Percentiles rank a stretch among this genome's conserved stretches.
phyloP scores from a whole-genome alignment of 1,140 invertebrate genomes.

The Lordiphosa stackelbergi region DNA sequence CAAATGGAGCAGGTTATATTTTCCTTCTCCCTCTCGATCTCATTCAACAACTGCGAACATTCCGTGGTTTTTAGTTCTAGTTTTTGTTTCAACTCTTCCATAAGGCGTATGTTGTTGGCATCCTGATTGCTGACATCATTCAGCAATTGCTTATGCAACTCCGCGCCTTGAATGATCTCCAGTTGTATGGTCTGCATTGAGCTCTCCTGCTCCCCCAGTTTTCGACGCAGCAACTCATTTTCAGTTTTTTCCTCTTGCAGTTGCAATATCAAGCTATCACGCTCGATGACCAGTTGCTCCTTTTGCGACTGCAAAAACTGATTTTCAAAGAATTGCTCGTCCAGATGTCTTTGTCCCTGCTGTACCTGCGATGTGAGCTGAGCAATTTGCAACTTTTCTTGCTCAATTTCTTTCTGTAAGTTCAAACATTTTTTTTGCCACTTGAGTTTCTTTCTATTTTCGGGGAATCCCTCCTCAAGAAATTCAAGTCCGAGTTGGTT shows the following conservation, averaged over 20 bases:
- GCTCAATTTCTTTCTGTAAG: neutral
- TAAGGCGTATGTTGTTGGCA: neutral
- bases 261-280: slow-evolving; percentile 5
- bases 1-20: slow-evolving; percentile 8
- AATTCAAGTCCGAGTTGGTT: neutral
- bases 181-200: neutral
- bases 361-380: neutral
- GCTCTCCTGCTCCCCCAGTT: neutral
- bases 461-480: neutral
- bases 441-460: neutral
- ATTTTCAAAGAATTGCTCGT: neutral
- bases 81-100: neutral
- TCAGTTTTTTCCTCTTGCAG: neutral
- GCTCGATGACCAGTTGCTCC: neutral
- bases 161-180: neutral
- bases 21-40: neutral
- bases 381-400: neutral
- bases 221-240: neutral
- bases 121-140: neutral
- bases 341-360: neutral
- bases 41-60: neutral
- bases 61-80: neutral
- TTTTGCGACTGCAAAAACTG: neutral
- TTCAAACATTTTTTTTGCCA: neutral
- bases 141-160: neutral